A percentile compares a stretch with the other conserved stretches of the same genome.
These are phyloP conservation scores for Bombus fervidus DNA, from an alignment of 1,140 invertebrate genomes.

Conservation along the genomic window DNA sequence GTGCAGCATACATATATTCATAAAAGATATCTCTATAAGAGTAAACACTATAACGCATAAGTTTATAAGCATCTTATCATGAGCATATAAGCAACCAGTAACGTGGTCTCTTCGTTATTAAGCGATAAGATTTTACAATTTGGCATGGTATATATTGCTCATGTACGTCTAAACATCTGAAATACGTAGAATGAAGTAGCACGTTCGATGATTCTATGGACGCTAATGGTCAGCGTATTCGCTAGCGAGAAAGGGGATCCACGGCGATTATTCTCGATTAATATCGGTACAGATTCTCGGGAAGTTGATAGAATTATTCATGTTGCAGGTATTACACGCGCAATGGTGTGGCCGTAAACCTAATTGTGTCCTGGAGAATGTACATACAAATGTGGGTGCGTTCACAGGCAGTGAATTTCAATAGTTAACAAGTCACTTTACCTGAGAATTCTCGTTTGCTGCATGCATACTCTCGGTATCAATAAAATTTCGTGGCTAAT, in stretches of 20 bases:
- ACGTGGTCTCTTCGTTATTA: neutral
- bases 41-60: no score
- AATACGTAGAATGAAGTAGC: conserved; percentile 16
- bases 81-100: neutral
- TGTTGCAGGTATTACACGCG: conserved; percentile 66
- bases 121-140: neutral
- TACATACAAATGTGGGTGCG: conserved; percentile 29
- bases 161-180: neutral
- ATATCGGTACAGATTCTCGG: conserved; percentile 62
- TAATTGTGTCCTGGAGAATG: conserved; percentile 61
- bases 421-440: conserved; percentile 15
- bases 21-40: no score
- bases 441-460: neutral
- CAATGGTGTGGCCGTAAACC: conserved; percentile 63
- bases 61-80: neutral
- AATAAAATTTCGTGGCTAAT: neutral
- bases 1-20: no score
- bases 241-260: conserved; percentile 54
- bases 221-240: conserved; percentile 70
- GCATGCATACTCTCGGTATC: neutral
- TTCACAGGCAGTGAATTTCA: conserved; percentile 38
- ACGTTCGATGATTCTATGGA: conserved; percentile 52
- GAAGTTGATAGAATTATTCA: conserved; percentile 74
- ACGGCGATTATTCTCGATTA: conserved; percentile 66
- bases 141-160: neutral